phyloP scores from a whole-genome alignment of 1,140 invertebrate genomes.

The Drosophila leontia region DNA sequence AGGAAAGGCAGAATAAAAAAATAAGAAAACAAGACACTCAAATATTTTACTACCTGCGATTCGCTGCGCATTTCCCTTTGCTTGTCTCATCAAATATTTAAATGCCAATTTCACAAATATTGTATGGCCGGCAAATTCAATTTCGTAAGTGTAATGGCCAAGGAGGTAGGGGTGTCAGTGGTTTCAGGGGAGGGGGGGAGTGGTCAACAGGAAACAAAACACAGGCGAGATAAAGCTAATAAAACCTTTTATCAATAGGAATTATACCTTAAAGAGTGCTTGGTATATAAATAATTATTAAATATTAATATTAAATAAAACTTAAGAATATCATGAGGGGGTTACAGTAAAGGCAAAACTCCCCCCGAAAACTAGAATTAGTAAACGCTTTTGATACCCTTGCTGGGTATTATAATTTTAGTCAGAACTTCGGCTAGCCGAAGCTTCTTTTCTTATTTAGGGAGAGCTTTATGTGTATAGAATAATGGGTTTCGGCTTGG shows the following conservation, averaged over 20 bases:
- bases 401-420: too few species aligned
- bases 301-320: too few species aligned
- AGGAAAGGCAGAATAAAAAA: background rate
- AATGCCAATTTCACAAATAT: conserved; percentile 82
- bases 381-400: too few species aligned
- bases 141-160: conserved; percentile 72
- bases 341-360: too few species aligned
- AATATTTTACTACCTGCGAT: conserved; percentile 63
- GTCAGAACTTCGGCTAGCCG: too few species aligned
- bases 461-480: too few species aligned
- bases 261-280: background rate
- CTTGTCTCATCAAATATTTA: conserved; percentile 77
- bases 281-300: background rate
- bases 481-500: too few species aligned
- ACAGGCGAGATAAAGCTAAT: background rate
- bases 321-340: too few species aligned
- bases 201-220: conserved; percentile 11
- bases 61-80: conserved; percentile 36
- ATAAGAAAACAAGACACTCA: conserved; percentile 31
- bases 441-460: too few species aligned
- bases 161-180: background rate
- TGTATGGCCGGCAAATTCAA: conserved; percentile 70
- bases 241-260: background rate
- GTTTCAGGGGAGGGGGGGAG: background rate
- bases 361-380: too few species aligned